Evolutionary conservation across 2,113 vertebrate genomes (phyloP), one percentile per base, ranked within the genome.

Genomic region (Choloepus hoffmanni): DNA sequence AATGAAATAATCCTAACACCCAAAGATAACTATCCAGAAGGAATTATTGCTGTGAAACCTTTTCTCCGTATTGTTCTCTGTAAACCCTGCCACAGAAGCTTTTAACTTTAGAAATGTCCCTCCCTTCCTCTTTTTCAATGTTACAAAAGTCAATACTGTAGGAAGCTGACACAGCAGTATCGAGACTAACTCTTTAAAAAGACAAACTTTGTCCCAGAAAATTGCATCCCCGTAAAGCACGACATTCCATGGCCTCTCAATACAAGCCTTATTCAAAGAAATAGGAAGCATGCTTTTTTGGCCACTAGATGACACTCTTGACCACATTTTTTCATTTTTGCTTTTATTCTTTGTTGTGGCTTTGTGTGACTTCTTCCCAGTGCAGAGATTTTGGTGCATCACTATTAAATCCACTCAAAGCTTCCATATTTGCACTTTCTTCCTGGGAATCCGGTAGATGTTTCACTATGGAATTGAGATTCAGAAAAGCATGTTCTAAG

Each of bases 241-340:
- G 19, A 15, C 24, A 26, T 77, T 79, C n/a, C 72, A 18, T 9
- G 3, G 12, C 3, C 43, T 43, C 73, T 73, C 53, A 3, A 36
- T 19, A 26, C 63, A 6, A 33, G 13, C 53, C 53, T 86, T 60
- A 68, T 26, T 11, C n/a, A 65, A 68, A 90, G 28, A 72, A 78
- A 48, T 3, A 5, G 88, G 43, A 11, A 5, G 45, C 87, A 33
- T 23, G 36, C 21, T 3, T 18, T 1, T 63, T 24, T 85, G 13
- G 84, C 85, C 95, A 13, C 88, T 68, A 96, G 97, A n/a, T 90
- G 96, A 11, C 85, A 73, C 55, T 82, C 87, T 88, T 62, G 40
- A 72, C 9, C 78, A 4, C 16, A 10, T 1, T 9, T 28, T 36
- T 28, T 82, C 48, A 9, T 53, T 81, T 85, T 91, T 88, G 70